phyloP scores from a whole-genome alignment of 2,797 vertebrate genomes.

The Dryobates pubescens region DNA sequence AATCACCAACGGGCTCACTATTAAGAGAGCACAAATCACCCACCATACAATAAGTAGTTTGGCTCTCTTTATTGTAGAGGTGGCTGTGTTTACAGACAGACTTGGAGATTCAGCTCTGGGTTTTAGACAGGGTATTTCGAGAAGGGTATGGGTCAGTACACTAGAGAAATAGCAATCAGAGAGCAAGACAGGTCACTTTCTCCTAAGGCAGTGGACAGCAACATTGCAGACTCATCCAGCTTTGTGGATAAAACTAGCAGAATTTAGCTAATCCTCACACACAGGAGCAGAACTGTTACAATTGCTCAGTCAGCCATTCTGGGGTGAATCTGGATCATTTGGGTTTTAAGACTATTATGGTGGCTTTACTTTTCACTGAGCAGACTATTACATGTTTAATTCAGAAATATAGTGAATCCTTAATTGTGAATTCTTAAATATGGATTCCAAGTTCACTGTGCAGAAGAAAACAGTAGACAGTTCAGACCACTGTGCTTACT shows the following conservation, averaged over 20 bases:
- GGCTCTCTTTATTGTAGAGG: background rate
- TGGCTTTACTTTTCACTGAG: constrained; percentile 42
- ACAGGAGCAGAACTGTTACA: background rate
- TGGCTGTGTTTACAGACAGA: background rate
- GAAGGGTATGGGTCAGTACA: constrained; percentile 21
- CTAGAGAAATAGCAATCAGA: background rate
- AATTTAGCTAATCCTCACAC: constrained; percentile 33
- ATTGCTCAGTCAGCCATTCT: constrained; percentile 46
- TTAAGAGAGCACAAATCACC: background rate
- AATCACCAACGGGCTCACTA: background rate
- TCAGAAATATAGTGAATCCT: constrained; percentile 26
- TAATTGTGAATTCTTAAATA: background rate
- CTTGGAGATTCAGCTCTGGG: constrained; percentile 2
- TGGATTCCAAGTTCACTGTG: background rate
- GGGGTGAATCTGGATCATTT: constrained; percentile 35
- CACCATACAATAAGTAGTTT: background rate
- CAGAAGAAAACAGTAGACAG: background rate
- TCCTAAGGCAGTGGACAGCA: background rate
- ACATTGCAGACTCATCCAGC: constrained; percentile 8
- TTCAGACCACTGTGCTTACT: background rate
- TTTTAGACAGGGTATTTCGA: constrained; percentile 27
- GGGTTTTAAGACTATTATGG: constrained; percentile 44
- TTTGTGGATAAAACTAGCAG: constrained; percentile 29
- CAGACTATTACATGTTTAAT: background rate
- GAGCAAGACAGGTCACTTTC: background rate